Conservation (phyloP, 2,797 vertebrate species). For the Denticeps clupeoides region DNA sequence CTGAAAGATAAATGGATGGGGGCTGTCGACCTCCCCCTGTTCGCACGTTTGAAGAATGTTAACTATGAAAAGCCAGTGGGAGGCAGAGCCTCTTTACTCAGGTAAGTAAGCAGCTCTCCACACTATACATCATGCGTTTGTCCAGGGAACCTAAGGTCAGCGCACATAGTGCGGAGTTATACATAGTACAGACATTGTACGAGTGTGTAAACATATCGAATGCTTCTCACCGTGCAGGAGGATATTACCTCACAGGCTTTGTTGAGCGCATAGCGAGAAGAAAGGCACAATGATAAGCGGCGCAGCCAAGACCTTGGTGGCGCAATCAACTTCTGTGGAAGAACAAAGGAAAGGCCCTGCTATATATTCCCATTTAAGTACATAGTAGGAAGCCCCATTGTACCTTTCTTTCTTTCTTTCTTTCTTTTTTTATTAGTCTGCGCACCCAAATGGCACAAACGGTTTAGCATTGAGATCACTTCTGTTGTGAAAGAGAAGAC, state of each 20-base stretch:
- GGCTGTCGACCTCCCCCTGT: no score
- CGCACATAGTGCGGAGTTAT: no score
- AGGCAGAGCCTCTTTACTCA: no score
- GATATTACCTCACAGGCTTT: slow-evolving; percentile 35
- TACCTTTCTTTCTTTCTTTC: slow-evolving; percentile 6
- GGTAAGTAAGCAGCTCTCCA: no score
- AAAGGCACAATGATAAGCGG: slow-evolving; percentile 23
- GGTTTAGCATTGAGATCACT: slow-evolving; percentile 22
- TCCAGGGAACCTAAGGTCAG: no score
- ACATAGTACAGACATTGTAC: background rate
- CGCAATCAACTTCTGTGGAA: slow-evolving; percentile 27
- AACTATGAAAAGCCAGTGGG: no score
- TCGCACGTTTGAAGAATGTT: no score
- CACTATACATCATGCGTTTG: no score
- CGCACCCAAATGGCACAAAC: slow-evolving; percentile 6
- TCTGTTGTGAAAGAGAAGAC: slow-evolving; percentile 17
- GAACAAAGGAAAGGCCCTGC: slow-evolving; percentile 18
- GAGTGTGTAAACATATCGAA: slow-evolving; percentile 16
- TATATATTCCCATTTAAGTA: no score
- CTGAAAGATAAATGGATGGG: no score
- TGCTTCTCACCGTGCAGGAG: slow-evolving; percentile 9
- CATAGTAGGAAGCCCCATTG: slow-evolving; percentile 31
- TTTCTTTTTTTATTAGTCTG: slow-evolving; percentile 20
- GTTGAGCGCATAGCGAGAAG: slow-evolving; percentile 8
- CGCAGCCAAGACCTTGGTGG: slow-evolving; percentile 23